These are phyloP conservation scores for Pachyseris speciosa DNA, from an alignment of 64 coral and sea anemone species.

Conservation along the genomic window DNA sequence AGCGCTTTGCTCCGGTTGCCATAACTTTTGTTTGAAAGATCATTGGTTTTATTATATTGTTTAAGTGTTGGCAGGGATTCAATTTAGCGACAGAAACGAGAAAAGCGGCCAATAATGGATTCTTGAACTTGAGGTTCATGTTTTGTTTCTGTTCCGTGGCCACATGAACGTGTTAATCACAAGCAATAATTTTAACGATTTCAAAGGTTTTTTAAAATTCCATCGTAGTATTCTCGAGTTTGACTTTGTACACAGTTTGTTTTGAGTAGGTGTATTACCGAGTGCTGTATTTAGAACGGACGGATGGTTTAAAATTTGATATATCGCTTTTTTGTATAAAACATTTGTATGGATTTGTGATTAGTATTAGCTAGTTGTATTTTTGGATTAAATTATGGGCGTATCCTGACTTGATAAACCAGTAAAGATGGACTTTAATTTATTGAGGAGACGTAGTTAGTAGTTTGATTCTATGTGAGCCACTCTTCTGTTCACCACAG, in stretches of 20 bases:
- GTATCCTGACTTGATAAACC: background rate
- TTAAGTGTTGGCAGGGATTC: too few relatives aligned
- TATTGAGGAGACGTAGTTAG: too few relatives aligned
- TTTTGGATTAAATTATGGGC: conserved; percentile 26
- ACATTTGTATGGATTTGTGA: background rate
- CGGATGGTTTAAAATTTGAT: background rate
- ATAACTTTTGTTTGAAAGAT: too few relatives aligned
- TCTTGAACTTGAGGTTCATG: background rate
- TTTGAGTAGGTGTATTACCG: background rate
- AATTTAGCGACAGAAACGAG: too few relatives aligned
- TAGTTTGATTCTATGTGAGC: too few relatives aligned
- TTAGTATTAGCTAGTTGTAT: background rate
- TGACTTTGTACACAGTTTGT: background rate
- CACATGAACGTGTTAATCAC: too few relatives aligned
- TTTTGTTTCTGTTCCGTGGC: background rate
- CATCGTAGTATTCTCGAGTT: background rate
- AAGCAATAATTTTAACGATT: background rate
- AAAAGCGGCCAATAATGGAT: too few relatives aligned
- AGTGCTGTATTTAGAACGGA: background rate
- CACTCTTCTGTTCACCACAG: too few relatives aligned
- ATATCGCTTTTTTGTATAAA: background rate
- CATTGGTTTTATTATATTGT: too few relatives aligned
- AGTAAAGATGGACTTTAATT: background rate
- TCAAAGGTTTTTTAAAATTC: background rate
- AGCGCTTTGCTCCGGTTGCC: too few relatives aligned